phyloP scores from a whole-genome alignment of 2,797 vertebrate species.

The Microcaecilia unicolor region DNA sequence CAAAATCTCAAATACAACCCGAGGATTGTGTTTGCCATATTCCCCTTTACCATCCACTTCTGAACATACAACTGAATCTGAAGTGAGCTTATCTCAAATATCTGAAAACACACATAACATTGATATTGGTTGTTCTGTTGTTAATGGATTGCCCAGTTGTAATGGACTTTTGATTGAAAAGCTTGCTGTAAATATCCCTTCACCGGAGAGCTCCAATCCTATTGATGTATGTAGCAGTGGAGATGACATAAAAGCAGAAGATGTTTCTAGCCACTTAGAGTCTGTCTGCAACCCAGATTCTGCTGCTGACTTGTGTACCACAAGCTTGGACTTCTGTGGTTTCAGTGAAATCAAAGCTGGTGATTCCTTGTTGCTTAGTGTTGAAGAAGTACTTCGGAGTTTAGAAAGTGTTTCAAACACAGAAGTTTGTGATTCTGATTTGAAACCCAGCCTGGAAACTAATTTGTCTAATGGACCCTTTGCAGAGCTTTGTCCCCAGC shows the following conservation, averaged over 20 bases:
- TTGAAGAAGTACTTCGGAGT: constrained; percentile 92
- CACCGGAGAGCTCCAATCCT: constrained; percentile 56
- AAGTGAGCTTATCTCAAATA: constrained; percentile 50
- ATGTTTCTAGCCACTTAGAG: constrained; percentile 63
- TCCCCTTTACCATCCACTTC: constrained; percentile 69
- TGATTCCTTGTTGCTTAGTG: constrained; percentile 81
- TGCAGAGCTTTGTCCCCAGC: constrained; percentile 57
- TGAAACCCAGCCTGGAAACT: constrained; percentile 65
- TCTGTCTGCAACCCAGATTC: constrained; percentile 75
- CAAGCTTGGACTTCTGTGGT: constrained; percentile 69
- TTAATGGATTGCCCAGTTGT: constrained; percentile 84
- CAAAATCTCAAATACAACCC: constrained; percentile 48
- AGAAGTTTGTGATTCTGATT: constrained; percentile 64
- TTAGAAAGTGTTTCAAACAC: constrained; percentile 78
- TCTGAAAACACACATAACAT: constrained; percentile 54
- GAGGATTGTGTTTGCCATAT: constrained; percentile 67
- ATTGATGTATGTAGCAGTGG: constrained; percentile 57
- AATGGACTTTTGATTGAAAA: constrained; percentile 79
- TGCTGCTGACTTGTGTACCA: constrained; percentile 69
- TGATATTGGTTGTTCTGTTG: constrained; percentile 55
- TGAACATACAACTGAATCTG: constrained; percentile 53
- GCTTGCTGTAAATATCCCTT: constrained; percentile 69
- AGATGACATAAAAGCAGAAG: constrained; percentile 71
- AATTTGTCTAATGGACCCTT: constrained; percentile 70
- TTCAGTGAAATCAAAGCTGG: constrained; percentile 82